These are phyloP conservation scores for Ictalurus furcatus DNA, from an alignment of 2,113 vertebrate species.

Conservation along the genomic window DNA sequence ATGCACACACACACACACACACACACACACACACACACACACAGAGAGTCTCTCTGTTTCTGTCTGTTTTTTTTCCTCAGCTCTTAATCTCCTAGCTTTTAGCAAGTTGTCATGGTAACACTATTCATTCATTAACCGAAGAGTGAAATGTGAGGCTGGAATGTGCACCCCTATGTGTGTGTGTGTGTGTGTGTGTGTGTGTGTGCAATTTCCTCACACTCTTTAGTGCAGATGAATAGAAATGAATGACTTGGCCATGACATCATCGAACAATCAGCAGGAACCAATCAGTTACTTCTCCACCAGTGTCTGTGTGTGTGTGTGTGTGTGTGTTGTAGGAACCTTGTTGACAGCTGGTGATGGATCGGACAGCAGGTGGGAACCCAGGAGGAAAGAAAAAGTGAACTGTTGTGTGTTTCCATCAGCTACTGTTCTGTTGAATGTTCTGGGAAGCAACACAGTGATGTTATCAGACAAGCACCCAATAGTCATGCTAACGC, in stretches of 20 bases:
- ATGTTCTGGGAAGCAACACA: background rate
- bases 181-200: slow-evolving; percentile 3
- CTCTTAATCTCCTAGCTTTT: slow-evolving; percentile 18
- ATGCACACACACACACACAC: background rate
- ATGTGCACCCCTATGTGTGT: slow-evolving; percentile 1
- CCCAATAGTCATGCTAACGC: background rate
- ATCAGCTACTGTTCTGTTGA: slow-evolving; percentile 11
- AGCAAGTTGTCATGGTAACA: slow-evolving; percentile 38
- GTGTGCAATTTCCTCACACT: background rate
- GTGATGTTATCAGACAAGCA: background rate
- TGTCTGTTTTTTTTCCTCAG: background rate
- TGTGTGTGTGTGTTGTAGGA: background rate
- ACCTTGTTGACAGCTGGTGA: slow-evolving; percentile 24
- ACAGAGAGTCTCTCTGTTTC: background rate
- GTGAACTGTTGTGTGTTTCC: slow-evolving; percentile 5
- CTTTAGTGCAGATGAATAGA: slow-evolving; percentile 18
- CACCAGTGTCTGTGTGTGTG: background rate
- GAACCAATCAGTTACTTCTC: slow-evolving; percentile 21
- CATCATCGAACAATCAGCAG: slow-evolving; percentile 35
- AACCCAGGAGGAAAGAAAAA: slow-evolving; percentile 1
- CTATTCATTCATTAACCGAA: slow-evolving; percentile 28
- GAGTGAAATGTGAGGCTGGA: slow-evolving; percentile 34
- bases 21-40: slow-evolving; percentile 26
- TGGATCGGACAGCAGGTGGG: slow-evolving; percentile 27
- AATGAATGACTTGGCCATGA: slow-evolving; percentile 39